Evolutionary conservation across 64 coral and sea anemone species (phyloP), one percentile per base, ranked within the genome.

Genomic region (Porites australiensis): DNA sequence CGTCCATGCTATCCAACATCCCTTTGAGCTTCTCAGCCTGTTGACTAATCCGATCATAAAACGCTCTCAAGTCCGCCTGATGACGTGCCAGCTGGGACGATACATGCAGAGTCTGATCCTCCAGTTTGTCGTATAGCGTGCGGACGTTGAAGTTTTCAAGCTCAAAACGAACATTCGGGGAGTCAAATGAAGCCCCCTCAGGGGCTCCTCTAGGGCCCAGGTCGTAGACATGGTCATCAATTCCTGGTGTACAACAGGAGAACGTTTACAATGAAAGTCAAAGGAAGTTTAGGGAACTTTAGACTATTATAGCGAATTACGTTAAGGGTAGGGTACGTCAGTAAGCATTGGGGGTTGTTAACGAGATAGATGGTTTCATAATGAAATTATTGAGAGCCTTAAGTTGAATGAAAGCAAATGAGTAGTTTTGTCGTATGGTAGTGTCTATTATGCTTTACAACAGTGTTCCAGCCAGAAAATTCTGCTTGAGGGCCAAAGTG

Each of bases 1-100:
- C 94, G 64, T 99, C 94, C 83, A 99, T 95, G 23, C 90, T 99
- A 64, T 99, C 94, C 4, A 99, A 67, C 98, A 99, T 99, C 64
- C 91, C 94, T 23, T 96, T 96, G 0, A 99, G 85, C 54, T 99
- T 99, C 77, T 99, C 98, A 23, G 98, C 94, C 60, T 99, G 98
- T 66, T 96, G 91, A 69, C 90, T 94, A 44, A 99, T 99, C 11
- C 98, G 91, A 81, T 99, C 98, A 82, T 96, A 99, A 76, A 99
- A 99, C 5, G 94, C 98, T 89, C 94, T 91, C 54, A 99, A 50
- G 71, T 99, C 98, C 47, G 95, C 88, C 18, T 99, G 98, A 67
- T 99, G 98, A 74, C 98, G 82, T 0, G 98, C 95, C 2, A 99
- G 74, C 53, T 99, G 98, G 23, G 98, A 99, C 14, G 94, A 94